Evolutionary conservation across 1,140 invertebrate genomes (phyloP).

Genomic region (Oscheius sp.): DNA sequence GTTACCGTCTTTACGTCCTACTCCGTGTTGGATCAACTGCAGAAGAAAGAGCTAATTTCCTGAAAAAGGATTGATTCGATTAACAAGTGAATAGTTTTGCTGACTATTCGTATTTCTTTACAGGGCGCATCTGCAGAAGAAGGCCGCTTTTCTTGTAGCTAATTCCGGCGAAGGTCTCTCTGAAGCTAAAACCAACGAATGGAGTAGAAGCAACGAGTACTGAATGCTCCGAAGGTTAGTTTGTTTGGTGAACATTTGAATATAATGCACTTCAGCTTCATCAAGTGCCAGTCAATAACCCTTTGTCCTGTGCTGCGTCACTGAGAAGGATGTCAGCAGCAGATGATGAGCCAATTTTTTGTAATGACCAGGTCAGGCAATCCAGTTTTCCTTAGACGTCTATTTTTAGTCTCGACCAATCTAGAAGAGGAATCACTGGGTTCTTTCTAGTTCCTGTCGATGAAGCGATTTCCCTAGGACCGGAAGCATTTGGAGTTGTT

Average conservation of each 20-base stretch:
- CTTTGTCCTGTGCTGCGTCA: slow-evolving; percentile 43
- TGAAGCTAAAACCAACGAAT: slow-evolving; percentile 92
- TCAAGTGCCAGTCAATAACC: slow-evolving; percentile 18
- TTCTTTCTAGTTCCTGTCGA: slow-evolving; percentile 92
- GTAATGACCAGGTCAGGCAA: too few relatives aligned
- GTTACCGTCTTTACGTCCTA: slow-evolving; percentile 48
- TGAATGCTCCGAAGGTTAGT: slow-evolving; percentile 66
- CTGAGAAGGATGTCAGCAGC: slow-evolving; percentile 45
- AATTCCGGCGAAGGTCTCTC: slow-evolving; percentile 73
- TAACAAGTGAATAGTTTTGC: too few relatives aligned
- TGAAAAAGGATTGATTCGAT: slow-evolving; percentile 4
- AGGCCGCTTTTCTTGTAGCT: slow-evolving; percentile 40
- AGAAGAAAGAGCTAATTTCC: slow-evolving; percentile 27
- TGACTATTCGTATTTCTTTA: too few relatives aligned
- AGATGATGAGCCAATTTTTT: too few relatives aligned
- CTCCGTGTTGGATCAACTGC: slow-evolving; percentile 52
- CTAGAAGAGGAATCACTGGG: slow-evolving; percentile 67
- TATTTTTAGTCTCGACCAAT: slow-evolving; percentile 64
- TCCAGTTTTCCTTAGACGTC: too few relatives aligned
- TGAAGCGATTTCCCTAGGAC: slow-evolving; percentile 62
- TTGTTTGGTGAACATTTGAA: not conserved
- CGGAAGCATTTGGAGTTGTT: slow-evolving; percentile 1
- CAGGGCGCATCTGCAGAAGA: slow-evolving; percentile 18
- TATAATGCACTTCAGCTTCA: not conserved
- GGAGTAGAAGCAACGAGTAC: slow-evolving; percentile 97